phyloP scores from a whole-genome alignment of 2,888 invertebrate genomes.

The Melieria crassipennis region DNA sequence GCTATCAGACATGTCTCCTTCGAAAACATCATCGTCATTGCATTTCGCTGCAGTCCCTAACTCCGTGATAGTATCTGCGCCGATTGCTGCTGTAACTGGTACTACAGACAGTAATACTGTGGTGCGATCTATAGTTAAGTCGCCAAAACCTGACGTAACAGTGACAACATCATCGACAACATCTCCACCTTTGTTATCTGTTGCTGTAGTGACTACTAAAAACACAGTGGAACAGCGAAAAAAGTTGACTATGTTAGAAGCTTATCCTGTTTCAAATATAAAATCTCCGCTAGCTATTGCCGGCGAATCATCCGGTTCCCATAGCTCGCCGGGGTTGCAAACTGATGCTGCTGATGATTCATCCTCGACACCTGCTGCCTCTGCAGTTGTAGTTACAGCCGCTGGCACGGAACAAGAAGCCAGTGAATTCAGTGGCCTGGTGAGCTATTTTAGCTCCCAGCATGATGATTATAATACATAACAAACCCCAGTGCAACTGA shows the following conservation, averaged over 20 bases:
- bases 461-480: conserved; percentile 87
- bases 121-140: conserved; percentile 36
- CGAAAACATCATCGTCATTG: conserved; percentile 50
- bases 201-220: conserved; percentile 49
- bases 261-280: conserved; percentile 51
- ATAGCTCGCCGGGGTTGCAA: conserved; percentile 52
- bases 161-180: conserved; percentile 41
- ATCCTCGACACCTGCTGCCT: conserved; percentile 56
- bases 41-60: conserved; percentile 43
- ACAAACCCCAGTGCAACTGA: conserved; percentile 50
- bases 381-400: conserved; percentile 48
- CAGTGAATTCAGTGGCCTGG: conserved; percentile 88
- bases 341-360: conserved; percentile 51
- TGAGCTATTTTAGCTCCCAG: conserved; percentile 92
- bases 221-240: conserved; percentile 51
- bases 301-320: conserved; percentile 52
- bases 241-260: conserved; percentile 61
- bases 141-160: conserved; percentile 52
- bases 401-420: conserved; percentile 44
- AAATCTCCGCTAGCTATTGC: conserved; percentile 55
- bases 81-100: conserved; percentile 46
- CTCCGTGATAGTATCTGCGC: conserved; percentile 55
- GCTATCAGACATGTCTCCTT: conserved; percentile 47
- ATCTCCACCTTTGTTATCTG: conserved; percentile 42
- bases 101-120: conserved; percentile 21